Evolutionary conservation across 1,140 invertebrate species (phyloP).

Genomic region (Ceratosolen fusciceps): DNA sequence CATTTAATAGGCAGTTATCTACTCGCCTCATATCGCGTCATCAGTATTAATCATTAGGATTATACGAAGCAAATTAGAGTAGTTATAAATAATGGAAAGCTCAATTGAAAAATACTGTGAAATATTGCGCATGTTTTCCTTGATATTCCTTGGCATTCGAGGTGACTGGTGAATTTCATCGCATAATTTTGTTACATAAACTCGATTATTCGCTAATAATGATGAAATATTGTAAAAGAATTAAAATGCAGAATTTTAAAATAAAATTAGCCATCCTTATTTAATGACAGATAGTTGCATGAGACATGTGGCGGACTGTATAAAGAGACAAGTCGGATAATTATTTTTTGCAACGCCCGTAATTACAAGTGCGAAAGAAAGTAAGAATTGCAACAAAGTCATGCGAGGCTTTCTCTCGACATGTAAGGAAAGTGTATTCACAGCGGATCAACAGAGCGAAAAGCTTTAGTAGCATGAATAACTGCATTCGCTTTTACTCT

Average conservation of each 20-base stretch:
- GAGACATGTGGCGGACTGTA: too few relatives aligned
- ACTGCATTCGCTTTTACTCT: background rate
- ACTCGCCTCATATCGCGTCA: constrained; percentile 32
- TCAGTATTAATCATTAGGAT: constrained; percentile 36
- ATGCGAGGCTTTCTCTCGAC: constrained; percentile 27
- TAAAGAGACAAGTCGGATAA: background rate
- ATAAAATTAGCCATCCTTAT: too few relatives aligned
- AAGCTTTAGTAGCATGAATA: background rate
- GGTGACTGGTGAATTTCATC: background rate
- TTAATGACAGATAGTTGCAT: too few relatives aligned
- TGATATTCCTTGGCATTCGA: background rate
- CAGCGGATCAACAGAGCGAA: background rate
- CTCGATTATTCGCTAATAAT: too few relatives aligned
- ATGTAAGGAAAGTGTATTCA: constrained; percentile 11
- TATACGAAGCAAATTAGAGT: constrained; percentile 25
- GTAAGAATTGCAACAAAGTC: background rate
- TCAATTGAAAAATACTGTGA: constrained; percentile 9
- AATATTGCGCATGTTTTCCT: background rate
- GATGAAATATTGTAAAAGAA: too few relatives aligned
- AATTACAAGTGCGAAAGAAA: background rate
- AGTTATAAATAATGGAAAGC: constrained; percentile 38
- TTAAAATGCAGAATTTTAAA: too few relatives aligned
- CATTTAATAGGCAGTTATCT: constrained; percentile 35
- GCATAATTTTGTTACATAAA: too few relatives aligned
- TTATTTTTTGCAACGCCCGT: background rate